Conservation (phyloP, 2,888 invertebrate species). For the Habroteleia sp. region DNA sequence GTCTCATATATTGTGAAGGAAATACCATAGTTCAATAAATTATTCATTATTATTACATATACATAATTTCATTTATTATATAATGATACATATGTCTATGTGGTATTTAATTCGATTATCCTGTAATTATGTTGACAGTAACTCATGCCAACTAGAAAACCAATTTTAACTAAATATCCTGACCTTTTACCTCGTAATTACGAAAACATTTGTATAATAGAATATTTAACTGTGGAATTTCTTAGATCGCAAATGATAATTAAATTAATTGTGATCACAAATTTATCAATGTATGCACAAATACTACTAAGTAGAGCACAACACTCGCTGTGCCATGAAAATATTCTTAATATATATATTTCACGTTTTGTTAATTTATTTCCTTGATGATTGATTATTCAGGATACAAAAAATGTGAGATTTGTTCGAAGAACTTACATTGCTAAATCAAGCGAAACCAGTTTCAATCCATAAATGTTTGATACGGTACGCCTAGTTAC, state of each 20-base stretch:
- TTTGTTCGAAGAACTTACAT: constrained; percentile 44
- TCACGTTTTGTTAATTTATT: constrained; percentile 33
- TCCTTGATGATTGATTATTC: constrained; percentile 35
- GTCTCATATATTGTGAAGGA: too few relatives aligned
- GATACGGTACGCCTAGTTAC: constrained; percentile 42
- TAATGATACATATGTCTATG: too few relatives aligned
- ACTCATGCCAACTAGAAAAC: neutral
- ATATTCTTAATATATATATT: constrained; percentile 19
- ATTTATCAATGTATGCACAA: too few relatives aligned
- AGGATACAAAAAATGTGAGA: constrained; percentile 42
- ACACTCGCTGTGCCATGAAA: constrained; percentile 17
- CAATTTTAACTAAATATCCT: constrained; percentile 7
- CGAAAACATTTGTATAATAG: constrained; percentile 3
- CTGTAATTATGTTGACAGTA: neutral
- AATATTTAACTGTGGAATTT: neutral
- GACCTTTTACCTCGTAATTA: constrained; percentile 19
- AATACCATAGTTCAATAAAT: too few relatives aligned
- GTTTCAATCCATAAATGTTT: constrained; percentile 48
- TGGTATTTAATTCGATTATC: too few relatives aligned
- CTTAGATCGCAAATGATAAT: neutral
- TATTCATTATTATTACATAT: too few relatives aligned
- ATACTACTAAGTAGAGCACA: constrained; percentile 3
- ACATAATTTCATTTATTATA: too few relatives aligned
- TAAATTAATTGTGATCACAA: constrained; percentile 9
- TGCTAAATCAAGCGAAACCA: constrained; percentile 48